A percentile compares a stretch with the other conserved stretches of the same genome.
Evolutionary conservation across 2,113 vertebrate species (phyloP).

Genomic region (Eurystomus gularis): DNA sequence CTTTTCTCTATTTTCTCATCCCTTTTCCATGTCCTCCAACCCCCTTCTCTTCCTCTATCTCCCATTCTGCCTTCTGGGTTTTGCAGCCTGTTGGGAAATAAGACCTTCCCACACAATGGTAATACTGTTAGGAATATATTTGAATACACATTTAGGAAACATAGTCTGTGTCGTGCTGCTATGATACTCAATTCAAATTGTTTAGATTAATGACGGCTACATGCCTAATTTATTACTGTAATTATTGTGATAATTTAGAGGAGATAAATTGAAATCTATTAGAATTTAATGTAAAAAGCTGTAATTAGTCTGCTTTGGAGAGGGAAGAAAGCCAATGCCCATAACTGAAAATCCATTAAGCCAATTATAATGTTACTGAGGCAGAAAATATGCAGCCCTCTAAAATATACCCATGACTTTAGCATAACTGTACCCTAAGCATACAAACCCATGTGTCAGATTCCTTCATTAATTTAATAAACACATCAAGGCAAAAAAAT

Average conservation of each 20-base stretch:
- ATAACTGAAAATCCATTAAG: slow-evolving; percentile 69
- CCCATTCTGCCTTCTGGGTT: neutral
- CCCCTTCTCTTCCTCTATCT: neutral
- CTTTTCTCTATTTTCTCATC: neutral
- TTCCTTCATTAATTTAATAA: slow-evolving; percentile 87
- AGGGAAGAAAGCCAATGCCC: slow-evolving; percentile 9
- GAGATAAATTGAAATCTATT: slow-evolving; percentile 75
- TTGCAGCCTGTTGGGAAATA: neutral
- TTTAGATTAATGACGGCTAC: slow-evolving; percentile 45
- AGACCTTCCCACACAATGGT: neutral
- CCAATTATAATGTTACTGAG: slow-evolving; percentile 65
- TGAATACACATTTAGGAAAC: slow-evolving; percentile 51
- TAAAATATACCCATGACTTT: slow-evolving; percentile 62
- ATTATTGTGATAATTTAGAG: slow-evolving; percentile 69
- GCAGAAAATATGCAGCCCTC: slow-evolving; percentile 51
- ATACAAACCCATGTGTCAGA: slow-evolving; percentile 77
- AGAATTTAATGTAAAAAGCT: slow-evolving; percentile 75
- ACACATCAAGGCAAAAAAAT: slow-evolving; percentile 78
- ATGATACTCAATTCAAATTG: slow-evolving; percentile 16
- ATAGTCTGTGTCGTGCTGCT: neutral
- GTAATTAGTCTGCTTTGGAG: slow-evolving; percentile 72
- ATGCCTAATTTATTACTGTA: slow-evolving; percentile 67
- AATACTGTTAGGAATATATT: slow-evolving; percentile 25
- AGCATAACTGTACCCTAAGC: slow-evolving; percentile 70
- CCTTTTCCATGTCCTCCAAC: neutral